Conservation (phyloP, 1,140 invertebrate genomes). For the Orchesella cincta region DNA sequence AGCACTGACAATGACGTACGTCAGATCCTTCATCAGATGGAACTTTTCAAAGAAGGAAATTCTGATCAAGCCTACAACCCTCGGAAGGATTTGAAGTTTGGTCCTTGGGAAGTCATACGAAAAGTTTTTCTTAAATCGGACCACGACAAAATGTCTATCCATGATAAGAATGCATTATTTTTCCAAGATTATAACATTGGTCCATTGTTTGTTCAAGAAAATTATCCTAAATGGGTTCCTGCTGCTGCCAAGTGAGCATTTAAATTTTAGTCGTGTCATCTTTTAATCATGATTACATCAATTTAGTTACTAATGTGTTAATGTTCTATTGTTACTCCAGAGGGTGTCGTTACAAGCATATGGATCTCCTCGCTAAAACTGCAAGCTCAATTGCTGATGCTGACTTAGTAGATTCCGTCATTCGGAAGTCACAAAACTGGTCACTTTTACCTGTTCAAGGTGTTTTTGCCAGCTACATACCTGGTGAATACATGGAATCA, state of each 20-base stretch:
- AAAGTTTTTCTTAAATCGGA: constrained; percentile 85
- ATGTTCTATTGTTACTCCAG: constrained; percentile 43
- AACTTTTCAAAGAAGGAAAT: constrained; percentile 69
- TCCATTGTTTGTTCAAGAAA: constrained; percentile 96
- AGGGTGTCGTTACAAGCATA: constrained; percentile 54
- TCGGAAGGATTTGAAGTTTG: constrained; percentile 72
- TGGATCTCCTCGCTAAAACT: constrained; percentile 73
- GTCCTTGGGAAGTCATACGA: constrained; percentile 89
- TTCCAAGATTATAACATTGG: constrained; percentile 96
- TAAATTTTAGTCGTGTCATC: constrained; percentile 3
- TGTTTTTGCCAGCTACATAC: constrained; percentile 86
- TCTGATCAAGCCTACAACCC: constrained; percentile 57
- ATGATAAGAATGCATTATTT: constrained; percentile 89
- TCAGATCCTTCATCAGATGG: constrained; percentile 86
- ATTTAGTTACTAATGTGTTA: constrained; percentile 7
- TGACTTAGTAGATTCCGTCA: constrained; percentile 79
- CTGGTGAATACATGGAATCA: constrained; percentile 81
- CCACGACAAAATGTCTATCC: constrained; percentile 76
- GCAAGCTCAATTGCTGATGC: constrained; percentile 83
- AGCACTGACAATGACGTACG: constrained; percentile 90
- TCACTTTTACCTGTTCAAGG: constrained; percentile 87
- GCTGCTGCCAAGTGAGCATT: constrained; percentile 33
- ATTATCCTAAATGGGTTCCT: constrained; percentile 67
- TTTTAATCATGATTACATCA: neutral
- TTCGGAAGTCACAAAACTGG: constrained; percentile 81